Base-by-base conservation (phyloP, 2,113 vertebrate genomes). In the Anthoscopus minutus region DNA sequence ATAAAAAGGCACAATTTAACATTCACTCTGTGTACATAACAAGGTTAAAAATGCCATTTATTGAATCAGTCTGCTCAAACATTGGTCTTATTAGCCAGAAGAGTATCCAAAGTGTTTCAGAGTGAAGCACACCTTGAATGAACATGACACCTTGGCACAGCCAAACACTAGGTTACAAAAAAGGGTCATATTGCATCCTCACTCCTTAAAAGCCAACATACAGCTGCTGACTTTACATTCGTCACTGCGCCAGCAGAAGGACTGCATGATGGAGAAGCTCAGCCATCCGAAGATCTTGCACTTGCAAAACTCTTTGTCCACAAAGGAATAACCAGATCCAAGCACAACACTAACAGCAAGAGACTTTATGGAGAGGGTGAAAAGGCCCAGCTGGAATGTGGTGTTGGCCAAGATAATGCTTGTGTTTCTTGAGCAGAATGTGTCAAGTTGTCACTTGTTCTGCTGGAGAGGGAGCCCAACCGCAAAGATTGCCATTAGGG, bases 391-490 rank as follows among this genome's bases (percentile, higher is more conserved):
- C 76, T 84, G 86, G 85, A 64, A 92, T 13, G 44, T 1, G 10
- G 71, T 2, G 3, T 35, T 92, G 76, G 89, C 72, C 85, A 86
- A 93, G 72, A 89, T 91, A 85, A 48, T 22, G 47, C 62, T 73
- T 57, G 51, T 78, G 82, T 1, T 3, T 78, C 91, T 86, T 45
- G 16, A 92, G 70, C 86, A 92, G 72, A 94, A 96, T 40, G 86
- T 86, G 80, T 95, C 93, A 94, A 95, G 82, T 94, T 96, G 88
- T 94, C 93, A 95, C 93, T 96, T 93, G 79, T 88, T 86, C 88
- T 93, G 76, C 88, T 92, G 86, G 92, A 88, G 85, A 86, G 51
- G 48, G 60, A 94, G 90, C 79, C 72, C 72, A 79, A 88, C 79
- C 62, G 0, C 84, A 91, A 81, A 94, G 71, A 92, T 58, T 91